These are phyloP conservation scores for Kobus ellipsiprymnus DNA, from an alignment of 2,113 vertebrate species.

Conservation along the genomic window DNA sequence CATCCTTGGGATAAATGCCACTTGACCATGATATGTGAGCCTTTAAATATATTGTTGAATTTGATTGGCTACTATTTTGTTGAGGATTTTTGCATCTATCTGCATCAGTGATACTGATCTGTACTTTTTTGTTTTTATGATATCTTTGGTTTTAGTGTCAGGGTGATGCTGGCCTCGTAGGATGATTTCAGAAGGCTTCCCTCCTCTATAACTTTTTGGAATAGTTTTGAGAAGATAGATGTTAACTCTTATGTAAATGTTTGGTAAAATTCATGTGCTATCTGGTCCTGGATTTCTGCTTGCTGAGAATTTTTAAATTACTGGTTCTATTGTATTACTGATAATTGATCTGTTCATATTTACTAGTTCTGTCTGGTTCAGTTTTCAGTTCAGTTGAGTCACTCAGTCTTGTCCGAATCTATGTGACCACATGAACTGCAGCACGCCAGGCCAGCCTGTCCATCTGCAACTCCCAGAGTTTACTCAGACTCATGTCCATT, in stretches of 20 bases:
- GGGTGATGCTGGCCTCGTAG: not conserved
- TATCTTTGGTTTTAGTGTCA: not conserved
- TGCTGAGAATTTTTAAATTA: not conserved
- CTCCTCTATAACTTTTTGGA: not conserved
- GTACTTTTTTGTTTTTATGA: not conserved
- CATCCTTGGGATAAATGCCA: not conserved
- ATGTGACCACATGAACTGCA: not conserved
- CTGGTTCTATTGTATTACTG: not conserved
- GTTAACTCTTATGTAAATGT: not conserved
- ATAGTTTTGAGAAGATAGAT: not conserved
- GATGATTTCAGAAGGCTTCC: not conserved
- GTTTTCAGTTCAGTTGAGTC: not conserved
- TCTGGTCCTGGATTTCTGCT: not conserved
- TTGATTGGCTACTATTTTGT: not conserved
- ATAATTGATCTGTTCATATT: not conserved
- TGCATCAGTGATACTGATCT: not conserved
- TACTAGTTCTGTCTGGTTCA: not conserved
- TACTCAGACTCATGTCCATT: not conserved
- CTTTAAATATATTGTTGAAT: not conserved
- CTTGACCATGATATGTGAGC: not conserved
- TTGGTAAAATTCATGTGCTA: not conserved
- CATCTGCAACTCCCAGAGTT: not conserved
- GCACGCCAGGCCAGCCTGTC: not conserved
- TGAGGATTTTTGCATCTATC: not conserved
- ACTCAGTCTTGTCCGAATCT: not conserved